Conservation (phyloP, 2,113 vertebrate genomes). For the Propithecus coquereli region DNA sequence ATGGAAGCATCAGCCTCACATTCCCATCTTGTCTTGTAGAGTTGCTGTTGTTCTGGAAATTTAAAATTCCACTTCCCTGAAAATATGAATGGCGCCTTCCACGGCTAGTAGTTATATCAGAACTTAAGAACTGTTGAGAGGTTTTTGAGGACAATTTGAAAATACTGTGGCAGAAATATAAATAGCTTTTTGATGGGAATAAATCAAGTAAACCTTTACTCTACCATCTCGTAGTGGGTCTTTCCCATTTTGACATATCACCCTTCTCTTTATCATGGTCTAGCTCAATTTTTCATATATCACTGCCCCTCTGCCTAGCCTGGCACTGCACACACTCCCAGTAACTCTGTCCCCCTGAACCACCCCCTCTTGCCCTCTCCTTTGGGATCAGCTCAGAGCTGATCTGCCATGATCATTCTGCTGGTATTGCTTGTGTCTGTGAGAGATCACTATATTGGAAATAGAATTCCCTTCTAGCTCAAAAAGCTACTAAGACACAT, state of each 20-base stretch:
- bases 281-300: background rate
- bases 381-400: background rate
- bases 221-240: background rate
- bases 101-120: background rate
- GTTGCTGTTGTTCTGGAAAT: background rate
- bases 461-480: background rate
- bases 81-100: background rate
- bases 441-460: background rate
- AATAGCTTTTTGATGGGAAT: slow-evolving; percentile 1
- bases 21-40: background rate
- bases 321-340: background rate
- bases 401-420: background rate
- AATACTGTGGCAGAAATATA: background rate
- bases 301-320: background rate
- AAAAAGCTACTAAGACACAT: background rate
- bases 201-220: background rate
- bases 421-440: background rate
- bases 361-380: background rate
- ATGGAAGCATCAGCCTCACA: background rate
- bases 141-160: slow-evolving; percentile 27
- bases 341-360: background rate
- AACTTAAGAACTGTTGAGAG: background rate
- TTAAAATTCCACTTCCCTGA: background rate
- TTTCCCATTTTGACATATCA: background rate
- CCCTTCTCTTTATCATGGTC: background rate